Percentiles rank a stretch among this genome's conserved stretches.
Conservation (phyloP, 2,797 vertebrate genomes). For the Phrynocephalus vlangalii region DNA sequence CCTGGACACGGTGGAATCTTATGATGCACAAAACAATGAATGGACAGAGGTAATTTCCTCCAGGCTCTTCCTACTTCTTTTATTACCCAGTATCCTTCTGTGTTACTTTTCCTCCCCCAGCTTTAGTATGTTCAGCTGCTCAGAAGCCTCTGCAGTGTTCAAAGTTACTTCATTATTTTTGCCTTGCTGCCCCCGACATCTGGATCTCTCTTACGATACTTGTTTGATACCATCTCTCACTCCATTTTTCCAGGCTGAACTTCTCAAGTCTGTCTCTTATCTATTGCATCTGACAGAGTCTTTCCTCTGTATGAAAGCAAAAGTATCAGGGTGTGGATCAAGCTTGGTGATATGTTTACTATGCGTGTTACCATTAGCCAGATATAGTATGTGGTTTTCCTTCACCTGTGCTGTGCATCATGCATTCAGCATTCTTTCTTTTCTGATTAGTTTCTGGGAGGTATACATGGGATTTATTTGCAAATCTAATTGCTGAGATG, state of each 20-base stretch:
- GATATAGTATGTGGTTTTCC: too few relatives aligned
- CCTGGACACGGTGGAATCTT: constrained; percentile 93
- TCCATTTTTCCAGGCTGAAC: too few relatives aligned
- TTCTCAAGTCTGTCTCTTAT: too few relatives aligned
- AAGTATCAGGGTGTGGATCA: neutral
- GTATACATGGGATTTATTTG: too few relatives aligned
- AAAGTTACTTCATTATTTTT: neutral
- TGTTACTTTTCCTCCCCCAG: neutral
- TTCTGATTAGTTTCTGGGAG: too few relatives aligned
- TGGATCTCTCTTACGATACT: neutral
- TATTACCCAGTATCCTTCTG: neutral
- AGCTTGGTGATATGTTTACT: too few relatives aligned
- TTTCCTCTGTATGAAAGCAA: neutral
- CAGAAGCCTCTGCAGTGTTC: neutral
- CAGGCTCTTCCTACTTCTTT: accelerated
- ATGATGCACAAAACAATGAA: constrained; percentile 94
- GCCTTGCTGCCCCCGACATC: neutral
- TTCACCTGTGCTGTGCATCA: too few relatives aligned
- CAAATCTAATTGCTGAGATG: too few relatives aligned
- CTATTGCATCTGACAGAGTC: neutral
- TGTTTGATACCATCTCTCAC: too few relatives aligned
- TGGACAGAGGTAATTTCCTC: constrained; percentile 90
- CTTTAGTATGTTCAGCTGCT: neutral
- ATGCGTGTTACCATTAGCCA: too few relatives aligned
- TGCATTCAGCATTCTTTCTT: too few relatives aligned